Evolutionary conservation across 1,140 invertebrate genomes (phyloP).

Genomic region (Babylonia areolata): DNA sequence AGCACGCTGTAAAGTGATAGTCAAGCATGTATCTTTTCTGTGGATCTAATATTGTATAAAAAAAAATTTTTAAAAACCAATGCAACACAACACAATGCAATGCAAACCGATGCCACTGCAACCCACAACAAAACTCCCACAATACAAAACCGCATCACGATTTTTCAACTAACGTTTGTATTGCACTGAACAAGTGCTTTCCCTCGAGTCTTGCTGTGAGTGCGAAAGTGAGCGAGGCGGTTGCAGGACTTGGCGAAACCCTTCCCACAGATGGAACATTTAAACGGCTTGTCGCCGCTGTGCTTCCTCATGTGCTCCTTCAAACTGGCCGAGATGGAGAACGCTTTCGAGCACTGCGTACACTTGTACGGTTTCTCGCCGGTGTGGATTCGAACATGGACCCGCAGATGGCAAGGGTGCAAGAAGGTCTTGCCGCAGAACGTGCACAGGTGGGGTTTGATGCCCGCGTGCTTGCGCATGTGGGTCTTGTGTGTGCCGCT

Average conservation of each 20-base stretch:
- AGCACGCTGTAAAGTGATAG: too few species aligned
- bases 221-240: conserved; percentile 2
- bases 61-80: too few species aligned
- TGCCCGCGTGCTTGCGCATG: conserved; percentile 74
- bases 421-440: conserved; percentile 36
- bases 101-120: too few species aligned
- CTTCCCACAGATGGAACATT: conserved; percentile 16
- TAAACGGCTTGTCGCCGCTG: conserved; percentile 32
- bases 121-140: too few species aligned
- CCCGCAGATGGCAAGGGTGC: not conserved
- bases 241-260: conserved; percentile 19
- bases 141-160: too few species aligned
- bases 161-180: not conserved
- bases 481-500: conserved; percentile 70
- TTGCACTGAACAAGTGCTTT: not conserved
- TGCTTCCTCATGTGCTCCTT: conserved; percentile 26
- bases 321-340: conserved; percentile 7
- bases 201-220: conserved; percentile 14
- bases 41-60: too few species aligned
- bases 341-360: conserved; percentile 16
- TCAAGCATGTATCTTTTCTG: too few species aligned
- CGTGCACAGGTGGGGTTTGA: conserved; percentile 27
- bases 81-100: too few species aligned
- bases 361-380: conserved; percentile 32
- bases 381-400: conserved; percentile 33